Percentiles rank a stretch among this genome's conserved stretches.
These are phyloP conservation scores for Connochaetes taurinus DNA, from an alignment of 2,113 vertebrate species.

Conservation along the genomic window DNA sequence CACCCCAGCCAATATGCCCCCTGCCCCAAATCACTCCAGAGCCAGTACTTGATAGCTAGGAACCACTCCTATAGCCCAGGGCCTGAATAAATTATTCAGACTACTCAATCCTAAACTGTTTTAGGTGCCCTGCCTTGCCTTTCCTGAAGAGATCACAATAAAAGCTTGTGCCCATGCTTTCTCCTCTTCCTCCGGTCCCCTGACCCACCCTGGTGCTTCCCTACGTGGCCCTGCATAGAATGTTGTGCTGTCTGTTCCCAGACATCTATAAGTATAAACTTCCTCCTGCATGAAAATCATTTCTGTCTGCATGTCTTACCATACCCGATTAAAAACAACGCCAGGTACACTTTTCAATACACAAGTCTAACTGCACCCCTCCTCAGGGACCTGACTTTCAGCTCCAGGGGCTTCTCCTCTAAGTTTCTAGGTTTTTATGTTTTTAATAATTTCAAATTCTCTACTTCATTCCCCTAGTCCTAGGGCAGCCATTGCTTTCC, in stretches of 20 bases:
- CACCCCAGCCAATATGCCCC: too few relatives aligned
- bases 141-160: not conserved
- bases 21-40: not conserved
- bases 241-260: not conserved
- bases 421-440: not conserved
- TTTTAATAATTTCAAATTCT: not conserved
- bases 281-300: not conserved
- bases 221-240: not conserved
- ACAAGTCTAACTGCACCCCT: not conserved
- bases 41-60: not conserved
- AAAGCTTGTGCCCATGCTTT: not conserved
- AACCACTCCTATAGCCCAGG: not conserved
- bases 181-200: not conserved
- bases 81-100: not conserved
- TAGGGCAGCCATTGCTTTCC: not conserved
- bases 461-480: not conserved
- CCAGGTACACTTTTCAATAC: not conserved
- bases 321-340: not conserved
- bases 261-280: not conserved
- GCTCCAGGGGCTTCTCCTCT: not conserved
- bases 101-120: not conserved
- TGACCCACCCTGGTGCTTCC: not conserved
- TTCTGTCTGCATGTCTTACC: not conserved
- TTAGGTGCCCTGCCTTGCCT: not conserved
- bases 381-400: not conserved